phyloP scores from a whole-genome alignment of 2,888 invertebrate genomes.

The Papilio demoleus region DNA sequence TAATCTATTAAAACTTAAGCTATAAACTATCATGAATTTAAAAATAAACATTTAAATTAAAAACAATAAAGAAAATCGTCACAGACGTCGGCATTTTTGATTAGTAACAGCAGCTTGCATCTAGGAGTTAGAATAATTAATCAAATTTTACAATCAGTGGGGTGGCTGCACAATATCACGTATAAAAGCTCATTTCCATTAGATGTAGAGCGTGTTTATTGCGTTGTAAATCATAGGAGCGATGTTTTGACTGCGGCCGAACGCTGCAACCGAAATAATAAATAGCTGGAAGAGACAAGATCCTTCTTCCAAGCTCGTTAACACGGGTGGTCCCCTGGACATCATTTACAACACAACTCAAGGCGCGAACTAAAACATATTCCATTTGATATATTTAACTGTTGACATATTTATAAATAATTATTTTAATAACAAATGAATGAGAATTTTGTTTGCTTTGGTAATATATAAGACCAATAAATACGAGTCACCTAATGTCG shows the following conservation, averaged over 20 bases:
- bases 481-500: too few relatives aligned
- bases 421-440: background rate
- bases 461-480: too few relatives aligned
- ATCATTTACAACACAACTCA: conserved; percentile 41
- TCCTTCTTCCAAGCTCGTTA: conserved; percentile 67
- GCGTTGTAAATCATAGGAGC: conserved; percentile 78
- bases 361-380: conserved; percentile 14
- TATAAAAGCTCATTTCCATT: conserved; percentile 80
- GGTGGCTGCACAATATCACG: conserved; percentile 71
- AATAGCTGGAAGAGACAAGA: conserved; percentile 74
- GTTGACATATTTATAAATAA: conserved; percentile 17
- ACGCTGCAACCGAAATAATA: conserved; percentile 78
- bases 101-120: conserved; percentile 27
- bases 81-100: conserved; percentile 6
- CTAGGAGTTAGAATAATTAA: conserved; percentile 52
- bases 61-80: conserved; percentile 26
- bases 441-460: too few relatives aligned
- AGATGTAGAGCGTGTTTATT: conserved; percentile 80
- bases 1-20: background rate
- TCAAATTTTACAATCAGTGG: conserved; percentile 57
- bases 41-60: conserved; percentile 19
- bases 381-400: conserved; percentile 28
- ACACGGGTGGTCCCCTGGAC: conserved; percentile 72
- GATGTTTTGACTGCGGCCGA: conserved; percentile 78
- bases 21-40: background rate